Evolutionary conservation across 1,140 invertebrate species (phyloP).

Genomic region (Philopotamus ludificatus): DNA sequence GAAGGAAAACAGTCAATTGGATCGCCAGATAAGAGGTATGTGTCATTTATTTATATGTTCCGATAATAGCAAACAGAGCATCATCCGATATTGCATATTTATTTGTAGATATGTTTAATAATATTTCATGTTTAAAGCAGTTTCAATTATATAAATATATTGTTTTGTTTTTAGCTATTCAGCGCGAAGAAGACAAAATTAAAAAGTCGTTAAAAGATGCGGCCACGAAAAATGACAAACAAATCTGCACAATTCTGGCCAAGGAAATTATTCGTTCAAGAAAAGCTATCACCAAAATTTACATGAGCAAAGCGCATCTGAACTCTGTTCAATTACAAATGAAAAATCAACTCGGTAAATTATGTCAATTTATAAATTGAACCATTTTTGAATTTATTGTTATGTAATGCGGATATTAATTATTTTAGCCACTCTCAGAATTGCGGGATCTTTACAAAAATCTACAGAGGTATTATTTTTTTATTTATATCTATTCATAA

Average conservation of each 20-base stretch:
- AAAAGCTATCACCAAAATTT: conserved; percentile 87
- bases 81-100: neutral
- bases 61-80: neutral
- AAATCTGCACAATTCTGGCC: conserved; percentile 91
- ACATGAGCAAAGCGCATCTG: conserved; percentile 95
- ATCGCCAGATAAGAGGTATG: conserved; percentile 84
- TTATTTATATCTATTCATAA: too few relatives aligned
- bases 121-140: neutral
- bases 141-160: neutral
- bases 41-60: conserved; percentile 2
- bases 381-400: neutral
- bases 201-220: conserved; percentile 93
- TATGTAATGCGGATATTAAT: neutral
- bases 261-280: conserved; percentile 92
- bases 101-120: neutral
- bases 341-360: conserved; percentile 92
- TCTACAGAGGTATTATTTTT: conserved; percentile 75
- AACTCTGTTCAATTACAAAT: conserved; percentile 97
- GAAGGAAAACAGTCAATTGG: conserved; percentile 83
- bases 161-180: conserved; percentile 67
- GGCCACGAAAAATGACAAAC: conserved; percentile 93
- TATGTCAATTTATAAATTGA: neutral
- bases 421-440: conserved; percentile 75
- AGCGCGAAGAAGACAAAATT: conserved; percentile 96
- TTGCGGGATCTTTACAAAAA: conserved; percentile 87